Evolutionary conservation across 1,140 invertebrate species (phyloP).

Genomic region (Polypedilum pembai): DNA sequence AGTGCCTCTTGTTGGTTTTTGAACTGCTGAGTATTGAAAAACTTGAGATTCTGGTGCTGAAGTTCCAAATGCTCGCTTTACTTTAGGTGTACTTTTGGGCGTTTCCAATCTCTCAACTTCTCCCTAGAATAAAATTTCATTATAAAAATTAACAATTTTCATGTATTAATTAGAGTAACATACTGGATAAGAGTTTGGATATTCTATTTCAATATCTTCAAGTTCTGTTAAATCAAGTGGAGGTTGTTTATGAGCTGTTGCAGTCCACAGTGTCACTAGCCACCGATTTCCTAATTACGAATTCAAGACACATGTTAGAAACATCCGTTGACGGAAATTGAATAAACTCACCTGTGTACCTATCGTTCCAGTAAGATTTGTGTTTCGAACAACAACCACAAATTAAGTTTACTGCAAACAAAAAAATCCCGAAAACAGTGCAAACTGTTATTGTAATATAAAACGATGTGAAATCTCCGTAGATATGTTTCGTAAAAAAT

Average conservation of each 20-base stretch:
- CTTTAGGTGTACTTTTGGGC: neutral
- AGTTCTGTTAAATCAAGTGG: constrained; percentile 70
- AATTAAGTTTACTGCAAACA: constrained; percentile 67
- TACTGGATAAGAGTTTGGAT: constrained; percentile 31
- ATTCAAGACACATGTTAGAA: neutral
- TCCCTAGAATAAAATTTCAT: neutral
- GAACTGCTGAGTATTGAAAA: constrained; percentile 35
- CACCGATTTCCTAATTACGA: constrained; percentile 63
- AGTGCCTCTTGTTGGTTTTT: constrained; percentile 39
- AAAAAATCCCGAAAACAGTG: constrained; percentile 56
- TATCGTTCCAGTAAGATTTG: constrained; percentile 70
- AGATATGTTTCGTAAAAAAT: constrained; percentile 53
- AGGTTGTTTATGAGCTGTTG: constrained; percentile 73
- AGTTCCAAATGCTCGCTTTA: constrained; percentile 34
- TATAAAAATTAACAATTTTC: constrained; percentile 31
- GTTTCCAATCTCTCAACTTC: constrained; percentile 24
- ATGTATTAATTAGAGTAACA: constrained; percentile 39
- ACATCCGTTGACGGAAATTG: neutral
- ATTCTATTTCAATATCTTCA: constrained; percentile 44
- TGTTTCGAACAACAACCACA: constrained; percentile 72
- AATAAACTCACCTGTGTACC: constrained; percentile 59
- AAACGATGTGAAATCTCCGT: constrained; percentile 62
- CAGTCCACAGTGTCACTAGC: constrained; percentile 72
- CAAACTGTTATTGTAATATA: constrained; percentile 72
- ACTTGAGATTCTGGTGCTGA: constrained; percentile 38